Base-by-base conservation (phyloP, 1,140 invertebrate species). In the Ips nitidus region DNA sequence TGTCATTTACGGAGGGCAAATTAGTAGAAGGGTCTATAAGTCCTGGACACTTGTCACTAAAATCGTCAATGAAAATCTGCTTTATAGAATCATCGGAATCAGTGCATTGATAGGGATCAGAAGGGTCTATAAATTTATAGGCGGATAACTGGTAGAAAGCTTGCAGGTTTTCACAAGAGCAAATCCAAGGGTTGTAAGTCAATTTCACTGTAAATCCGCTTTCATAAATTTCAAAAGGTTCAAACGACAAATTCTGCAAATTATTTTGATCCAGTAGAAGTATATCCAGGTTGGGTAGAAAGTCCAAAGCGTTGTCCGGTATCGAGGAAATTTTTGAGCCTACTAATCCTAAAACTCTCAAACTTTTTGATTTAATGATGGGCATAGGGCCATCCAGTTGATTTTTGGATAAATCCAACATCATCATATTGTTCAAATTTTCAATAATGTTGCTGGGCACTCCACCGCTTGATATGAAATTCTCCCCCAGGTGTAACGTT, bases 181-280 rank as follows among this genome's bases (percentile, higher is more conserved):
- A 79, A 7, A 63, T 61, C 75, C 76, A 78, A 22, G 71, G 57
- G 56, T 79, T 79, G 47, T 71, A 75, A 6, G 60, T 64, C n/a
- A 79, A 38, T 47, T 68, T 66, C 7, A 77, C 41, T 58, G 69
- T 72, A 40, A 74, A 55, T 37, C 66, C 66, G 7, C 63, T 42
- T 39, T 56, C 37, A 3, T 70, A 55, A 1, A 52, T 55, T 41
- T 75, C 6, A 55, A 78, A 77, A 5, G 75, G 59, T 40, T 68
- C 71, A 22, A 75, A 70, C 36, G 71, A 66, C 8, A 79, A 69
- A 38, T 57, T 73, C n/a, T 73, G 66, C 4, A 79, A 61, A 59
- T 77, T 75, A 63, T 79, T 79, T n/a, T 75, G 70, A 58, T 75
- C 71, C 37, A 79, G 60, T 36, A 76, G 62, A 2, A 79, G 62